Evolutionary conservation across 2,888 invertebrate genomes (phyloP).

Genomic region (Caenorhabditis sp.): DNA sequence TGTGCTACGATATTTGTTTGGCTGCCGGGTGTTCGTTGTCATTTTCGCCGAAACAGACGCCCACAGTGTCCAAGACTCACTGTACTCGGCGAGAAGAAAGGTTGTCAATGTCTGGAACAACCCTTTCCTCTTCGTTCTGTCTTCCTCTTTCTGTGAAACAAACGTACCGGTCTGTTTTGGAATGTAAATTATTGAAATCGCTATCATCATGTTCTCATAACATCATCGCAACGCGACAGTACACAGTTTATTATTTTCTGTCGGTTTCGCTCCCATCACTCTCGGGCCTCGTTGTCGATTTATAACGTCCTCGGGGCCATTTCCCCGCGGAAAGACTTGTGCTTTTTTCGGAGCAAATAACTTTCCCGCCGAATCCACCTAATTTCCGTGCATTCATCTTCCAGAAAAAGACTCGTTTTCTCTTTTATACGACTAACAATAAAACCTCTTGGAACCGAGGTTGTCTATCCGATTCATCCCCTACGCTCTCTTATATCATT

Average conservation of each 20-base stretch:
- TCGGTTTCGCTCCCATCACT: neutral
- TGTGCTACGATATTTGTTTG: slow-evolving; percentile 45
- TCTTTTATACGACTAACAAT: slow-evolving; percentile 42
- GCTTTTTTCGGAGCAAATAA: slow-evolving; percentile 6
- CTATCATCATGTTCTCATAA: slow-evolving; percentile 1
- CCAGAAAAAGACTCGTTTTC: slow-evolving; percentile 22
- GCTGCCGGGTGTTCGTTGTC: slow-evolving; percentile 54
- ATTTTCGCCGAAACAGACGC: slow-evolving; percentile 36
- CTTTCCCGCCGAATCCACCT: slow-evolving; percentile 10
- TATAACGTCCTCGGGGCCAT: neutral
- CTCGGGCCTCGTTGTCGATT: neutral
- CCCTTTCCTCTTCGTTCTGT: neutral
- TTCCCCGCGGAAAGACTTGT: neutral
- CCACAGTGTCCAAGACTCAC: slow-evolving; percentile 16
- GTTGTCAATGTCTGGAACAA: slow-evolving; percentile 22
- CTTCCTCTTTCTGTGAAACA: slow-evolving; percentile 11
- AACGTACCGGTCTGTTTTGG: slow-evolving; percentile 30
- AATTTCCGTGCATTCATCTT: slow-evolving; percentile 49
- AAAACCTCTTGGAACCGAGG: slow-evolving; percentile 21
- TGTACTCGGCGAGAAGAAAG: slow-evolving; percentile 20
- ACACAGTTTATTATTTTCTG: slow-evolving; percentile 42
- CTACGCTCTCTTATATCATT: slow-evolving; percentile 8
- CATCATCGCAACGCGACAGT: slow-evolving; percentile 11
- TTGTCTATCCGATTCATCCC: neutral
- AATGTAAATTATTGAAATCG: slow-evolving; percentile 45